These are phyloP conservation scores for Nibea coibor DNA, from an alignment of 2,113 vertebrate genomes.

Conservation along the genomic window DNA sequence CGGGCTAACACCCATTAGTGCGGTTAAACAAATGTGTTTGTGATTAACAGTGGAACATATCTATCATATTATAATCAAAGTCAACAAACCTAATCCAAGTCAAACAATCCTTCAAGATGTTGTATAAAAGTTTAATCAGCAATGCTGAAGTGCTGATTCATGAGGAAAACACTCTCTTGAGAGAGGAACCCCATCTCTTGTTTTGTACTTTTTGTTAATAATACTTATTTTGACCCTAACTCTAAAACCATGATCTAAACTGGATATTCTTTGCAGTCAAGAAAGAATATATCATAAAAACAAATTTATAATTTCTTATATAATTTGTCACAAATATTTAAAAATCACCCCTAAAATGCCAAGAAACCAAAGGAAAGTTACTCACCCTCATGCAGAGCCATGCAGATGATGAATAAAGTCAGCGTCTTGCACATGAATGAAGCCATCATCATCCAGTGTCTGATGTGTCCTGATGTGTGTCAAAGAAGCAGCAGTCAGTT, in stretches of 20 bases:
- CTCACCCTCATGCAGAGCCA: slow-evolving; percentile 79
- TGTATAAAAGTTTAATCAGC: background rate
- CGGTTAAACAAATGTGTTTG: background rate
- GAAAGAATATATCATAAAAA: background rate
- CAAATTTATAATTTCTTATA: background rate
- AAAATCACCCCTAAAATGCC: background rate
- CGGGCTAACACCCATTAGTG: slow-evolving; percentile 34
- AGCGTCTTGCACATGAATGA: slow-evolving; percentile 53
- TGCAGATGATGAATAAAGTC: slow-evolving; percentile 59
- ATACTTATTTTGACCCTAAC: background rate
- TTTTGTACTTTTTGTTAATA: no score
- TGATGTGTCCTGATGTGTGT: slow-evolving; percentile 9
- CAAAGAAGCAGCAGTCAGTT: background rate
- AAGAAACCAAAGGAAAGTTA: background rate
- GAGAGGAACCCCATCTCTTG: background rate
- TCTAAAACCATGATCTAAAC: background rate
- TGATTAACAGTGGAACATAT: slow-evolving; percentile 5
- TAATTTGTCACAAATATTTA: background rate
- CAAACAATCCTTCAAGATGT: slow-evolving; percentile 30
- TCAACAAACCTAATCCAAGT: slow-evolving; percentile 4
- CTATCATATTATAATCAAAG: background rate
- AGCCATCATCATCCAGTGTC: slow-evolving; percentile 58
- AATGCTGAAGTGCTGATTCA: background rate
- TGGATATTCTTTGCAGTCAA: background rate
- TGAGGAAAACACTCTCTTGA: slow-evolving; percentile 7